These are phyloP conservation scores for Drosophila saltans DNA, from an alignment of 1,140 invertebrate genomes.

Conservation along the genomic window DNA sequence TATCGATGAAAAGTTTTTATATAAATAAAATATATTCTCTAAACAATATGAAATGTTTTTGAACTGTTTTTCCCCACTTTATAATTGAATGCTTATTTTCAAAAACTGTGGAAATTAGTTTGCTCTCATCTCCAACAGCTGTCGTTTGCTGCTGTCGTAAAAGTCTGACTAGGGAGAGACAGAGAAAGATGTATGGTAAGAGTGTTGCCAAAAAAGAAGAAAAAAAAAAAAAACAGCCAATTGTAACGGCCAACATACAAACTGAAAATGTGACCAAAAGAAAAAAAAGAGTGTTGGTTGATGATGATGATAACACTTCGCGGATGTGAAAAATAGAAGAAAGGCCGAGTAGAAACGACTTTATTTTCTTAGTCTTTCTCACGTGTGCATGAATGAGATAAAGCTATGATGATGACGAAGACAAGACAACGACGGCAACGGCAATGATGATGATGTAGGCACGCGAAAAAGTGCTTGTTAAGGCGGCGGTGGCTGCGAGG, in stretches of 20 bases:
- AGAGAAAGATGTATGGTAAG: conserved; percentile 22
- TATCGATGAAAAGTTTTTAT: too few species aligned
- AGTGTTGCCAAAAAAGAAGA: conserved; percentile 56
- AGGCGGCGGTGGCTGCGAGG: conserved; percentile 45
- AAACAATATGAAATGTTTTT: background rate
- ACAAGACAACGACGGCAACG: conserved; percentile 31
- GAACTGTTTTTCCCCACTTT: background rate
- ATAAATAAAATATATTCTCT: background rate
- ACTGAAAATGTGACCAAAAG: conserved; percentile 53
- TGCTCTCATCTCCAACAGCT: conserved; percentile 10
- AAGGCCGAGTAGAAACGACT: conserved; percentile 50
- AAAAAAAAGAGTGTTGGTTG: conserved; percentile 44
- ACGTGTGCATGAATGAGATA: conserved; percentile 79
- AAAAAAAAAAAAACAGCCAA: conserved; percentile 40
- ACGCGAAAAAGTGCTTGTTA: conserved; percentile 49
- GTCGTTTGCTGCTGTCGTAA: conserved; percentile 22
- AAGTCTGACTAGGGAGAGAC: conserved; percentile 25
- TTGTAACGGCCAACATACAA: conserved; percentile 55
- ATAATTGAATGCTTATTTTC: background rate
- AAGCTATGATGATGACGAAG: conserved; percentile 77
- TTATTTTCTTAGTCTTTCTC: conserved; percentile 65
- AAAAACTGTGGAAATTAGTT: background rate
- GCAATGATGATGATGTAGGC: conserved; percentile 35
- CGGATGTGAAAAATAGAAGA: conserved; percentile 32
- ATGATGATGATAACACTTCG: conserved; percentile 60